Conservation (phyloP, 2,113 vertebrate species). For the Verasper variegatus region DNA sequence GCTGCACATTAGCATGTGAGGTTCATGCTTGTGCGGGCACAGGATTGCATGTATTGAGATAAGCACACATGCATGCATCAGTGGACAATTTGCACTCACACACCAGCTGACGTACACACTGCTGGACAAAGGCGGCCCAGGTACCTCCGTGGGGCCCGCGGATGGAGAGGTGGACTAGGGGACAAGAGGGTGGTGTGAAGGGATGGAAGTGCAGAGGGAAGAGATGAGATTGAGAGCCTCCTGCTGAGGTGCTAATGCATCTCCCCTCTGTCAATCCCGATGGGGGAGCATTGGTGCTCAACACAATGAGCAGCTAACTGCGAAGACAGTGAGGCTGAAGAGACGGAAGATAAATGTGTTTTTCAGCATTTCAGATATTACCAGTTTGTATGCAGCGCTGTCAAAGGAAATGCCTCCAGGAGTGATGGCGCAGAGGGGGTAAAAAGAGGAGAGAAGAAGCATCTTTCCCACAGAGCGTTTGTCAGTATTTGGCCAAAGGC, state of each 20-base stretch:
- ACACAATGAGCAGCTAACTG: constrained; percentile 79
- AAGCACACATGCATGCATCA: constrained; percentile 37
- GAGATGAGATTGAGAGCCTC: constrained; percentile 71
- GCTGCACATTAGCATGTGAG: constrained; percentile 47
- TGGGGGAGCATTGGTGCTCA: constrained; percentile 69
- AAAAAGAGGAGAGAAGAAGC: neutral
- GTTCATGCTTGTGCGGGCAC: constrained; percentile 20
- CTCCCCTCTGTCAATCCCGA: constrained; percentile 54
- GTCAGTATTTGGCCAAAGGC: constrained; percentile 43
- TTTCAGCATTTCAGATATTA: constrained; percentile 13
- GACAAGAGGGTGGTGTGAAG: constrained; percentile 27
- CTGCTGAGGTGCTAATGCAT: constrained; percentile 83
- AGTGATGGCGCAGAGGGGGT: neutral
- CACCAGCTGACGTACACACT: constrained; percentile 10
- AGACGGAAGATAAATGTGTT: constrained; percentile 40
- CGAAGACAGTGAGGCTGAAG: constrained; percentile 22
- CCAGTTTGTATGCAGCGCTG: neutral
- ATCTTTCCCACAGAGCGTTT: constrained; percentile 36
- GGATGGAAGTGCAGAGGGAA: constrained; percentile 23
- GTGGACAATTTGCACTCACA: constrained; percentile 10
- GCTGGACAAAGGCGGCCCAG: constrained; percentile 44
- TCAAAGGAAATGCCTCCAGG: constrained; percentile 11
- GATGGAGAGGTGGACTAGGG: neutral
- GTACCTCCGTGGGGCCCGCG: constrained; percentile 35
- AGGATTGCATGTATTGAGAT: constrained; percentile 29